phyloP scores from a whole-genome alignment of 1,140 invertebrate species.

The Drosophila novamexicana region DNA sequence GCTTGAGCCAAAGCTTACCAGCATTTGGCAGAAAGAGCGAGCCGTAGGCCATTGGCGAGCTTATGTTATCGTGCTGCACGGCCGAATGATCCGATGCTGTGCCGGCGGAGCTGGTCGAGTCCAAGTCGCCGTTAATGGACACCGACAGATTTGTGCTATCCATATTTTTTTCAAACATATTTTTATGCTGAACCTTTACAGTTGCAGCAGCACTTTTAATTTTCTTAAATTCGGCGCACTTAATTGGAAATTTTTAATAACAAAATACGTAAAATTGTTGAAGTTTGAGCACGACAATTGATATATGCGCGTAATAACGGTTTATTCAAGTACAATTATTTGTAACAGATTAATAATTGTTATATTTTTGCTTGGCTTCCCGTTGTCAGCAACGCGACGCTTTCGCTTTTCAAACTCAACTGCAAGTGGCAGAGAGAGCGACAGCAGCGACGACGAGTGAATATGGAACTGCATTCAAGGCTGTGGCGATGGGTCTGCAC shows the following conservation, averaged over 20 bases:
- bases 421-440: constrained; percentile 57
- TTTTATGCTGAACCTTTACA: neutral
- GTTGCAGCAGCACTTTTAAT: neutral
- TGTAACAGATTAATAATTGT: neutral
- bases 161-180: constrained; percentile 82
- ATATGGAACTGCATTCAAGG: constrained; percentile 62
- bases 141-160: constrained; percentile 71
- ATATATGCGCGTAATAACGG: neutral
- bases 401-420: constrained; percentile 73
- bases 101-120: constrained; percentile 82
- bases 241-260: too few relatives aligned
- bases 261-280: too few relatives aligned
- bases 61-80: constrained; percentile 77
- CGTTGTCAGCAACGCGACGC: constrained; percentile 50
- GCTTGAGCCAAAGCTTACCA: constrained; percentile 58
- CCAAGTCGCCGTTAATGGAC: constrained; percentile 74
- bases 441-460: constrained; percentile 29
- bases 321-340: neutral
- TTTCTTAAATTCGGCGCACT: too few relatives aligned
- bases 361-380: constrained; percentile 16
- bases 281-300: too few relatives aligned
- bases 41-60: constrained; percentile 77
- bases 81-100: constrained; percentile 79
- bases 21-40: constrained; percentile 76
- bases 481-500: constrained; percentile 18